Evolutionary conservation across 2,113 vertebrate species (phyloP).

Genomic region (Grammomys surdaster): DNA sequence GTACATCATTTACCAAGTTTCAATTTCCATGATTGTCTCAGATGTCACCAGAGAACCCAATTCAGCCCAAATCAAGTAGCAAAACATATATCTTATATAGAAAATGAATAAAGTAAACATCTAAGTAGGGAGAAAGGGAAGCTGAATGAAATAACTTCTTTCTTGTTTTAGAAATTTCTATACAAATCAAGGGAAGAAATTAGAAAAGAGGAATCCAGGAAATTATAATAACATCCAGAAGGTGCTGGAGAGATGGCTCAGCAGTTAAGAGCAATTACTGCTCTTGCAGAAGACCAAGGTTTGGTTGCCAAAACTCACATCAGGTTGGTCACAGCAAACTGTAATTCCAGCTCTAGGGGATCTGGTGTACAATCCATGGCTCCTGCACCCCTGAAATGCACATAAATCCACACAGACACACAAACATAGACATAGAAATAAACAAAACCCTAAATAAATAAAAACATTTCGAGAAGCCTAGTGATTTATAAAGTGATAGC

Average conservation of each 20-base stretch:
- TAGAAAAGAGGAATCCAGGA: not conserved
- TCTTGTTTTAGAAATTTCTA: conserved; percentile 5
- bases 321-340: not conserved
- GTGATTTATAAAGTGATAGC: conserved; percentile 27
- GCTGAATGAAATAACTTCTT: not conserved
- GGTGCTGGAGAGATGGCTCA: not conserved
- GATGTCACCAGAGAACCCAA: not conserved
- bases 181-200: not conserved
- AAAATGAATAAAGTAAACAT: not conserved
- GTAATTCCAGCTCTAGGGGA: not conserved
- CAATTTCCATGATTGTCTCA: not conserved
- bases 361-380: not conserved
- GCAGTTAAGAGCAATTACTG: not conserved
- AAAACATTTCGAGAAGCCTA: not conserved
- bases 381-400: too few species aligned
- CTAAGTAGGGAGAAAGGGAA: not conserved
- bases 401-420: not conserved
- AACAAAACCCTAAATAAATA: not conserved
- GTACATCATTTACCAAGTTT: conserved; percentile 20
- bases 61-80: conserved; percentile 29
- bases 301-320: not conserved
- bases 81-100: not conserved
- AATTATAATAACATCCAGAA: not conserved
- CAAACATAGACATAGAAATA: not conserved
- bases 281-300: not conserved